Percentiles rank a stretch among this genome's conserved stretches.
These are phyloP conservation scores for Bradynema listronoti DNA, from an alignment of 1,140 invertebrate genomes.

Conservation along the genomic window DNA sequence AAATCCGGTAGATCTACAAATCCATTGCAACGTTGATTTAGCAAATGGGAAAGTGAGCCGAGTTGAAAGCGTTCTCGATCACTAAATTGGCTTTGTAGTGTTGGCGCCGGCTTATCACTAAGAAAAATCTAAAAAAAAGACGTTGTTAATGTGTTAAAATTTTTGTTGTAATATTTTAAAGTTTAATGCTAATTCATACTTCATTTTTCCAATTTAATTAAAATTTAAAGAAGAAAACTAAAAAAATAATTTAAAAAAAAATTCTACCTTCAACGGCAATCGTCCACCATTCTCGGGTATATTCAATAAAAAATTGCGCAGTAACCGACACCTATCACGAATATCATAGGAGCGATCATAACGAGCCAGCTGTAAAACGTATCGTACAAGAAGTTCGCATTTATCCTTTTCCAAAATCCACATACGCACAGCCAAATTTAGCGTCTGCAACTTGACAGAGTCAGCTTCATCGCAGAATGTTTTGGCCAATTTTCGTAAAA, in stretches of 20 bases:
- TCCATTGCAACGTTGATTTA: conserved; percentile 74
- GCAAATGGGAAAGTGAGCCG: conserved; percentile 86
- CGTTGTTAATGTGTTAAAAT: not conserved
- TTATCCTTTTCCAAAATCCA: conserved; percentile 59
- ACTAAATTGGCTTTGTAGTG: conserved; percentile 64
- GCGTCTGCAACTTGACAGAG: conserved; percentile 40
- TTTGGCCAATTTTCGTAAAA: conserved; percentile 69
- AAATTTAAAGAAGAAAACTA: not conserved
- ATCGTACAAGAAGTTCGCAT: conserved; percentile 69
- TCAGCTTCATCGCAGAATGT: conserved; percentile 76
- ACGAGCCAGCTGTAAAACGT: conserved; percentile 88
- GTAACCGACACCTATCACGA: conserved; percentile 68
- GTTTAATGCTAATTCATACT: not conserved
- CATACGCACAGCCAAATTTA: conserved; percentile 89
- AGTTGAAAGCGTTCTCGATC: conserved; percentile 81
- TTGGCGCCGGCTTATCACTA: conserved; percentile 82
- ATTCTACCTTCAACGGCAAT: not conserved
- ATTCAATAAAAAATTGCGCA: conserved; percentile 44
- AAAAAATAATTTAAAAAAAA: not conserved
- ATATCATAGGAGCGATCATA: conserved; percentile 98
- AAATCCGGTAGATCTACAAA: conserved; percentile 82
- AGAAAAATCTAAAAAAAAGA: conserved; percentile 69
- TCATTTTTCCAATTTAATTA: not conserved
- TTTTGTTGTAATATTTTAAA: not conserved
- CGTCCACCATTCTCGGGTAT: conserved; percentile 5